Evolutionary conservation across 2,888 invertebrate species (phyloP).

Genomic region (Macrophya annulata): DNA sequence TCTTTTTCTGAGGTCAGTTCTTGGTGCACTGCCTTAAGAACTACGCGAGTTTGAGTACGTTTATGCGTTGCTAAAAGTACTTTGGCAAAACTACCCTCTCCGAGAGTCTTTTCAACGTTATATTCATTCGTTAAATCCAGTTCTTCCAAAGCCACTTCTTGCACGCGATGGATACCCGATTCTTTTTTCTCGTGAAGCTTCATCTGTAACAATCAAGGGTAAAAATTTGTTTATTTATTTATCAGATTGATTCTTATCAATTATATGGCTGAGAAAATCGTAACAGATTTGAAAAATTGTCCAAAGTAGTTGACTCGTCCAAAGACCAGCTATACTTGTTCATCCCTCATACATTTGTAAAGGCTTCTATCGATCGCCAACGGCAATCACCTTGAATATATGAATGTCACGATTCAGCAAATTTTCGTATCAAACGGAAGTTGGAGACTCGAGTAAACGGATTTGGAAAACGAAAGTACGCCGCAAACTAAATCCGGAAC

Average conservation of each 20-base stretch:
- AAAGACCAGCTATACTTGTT: not conserved
- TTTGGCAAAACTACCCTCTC: slow-evolving; percentile 87
- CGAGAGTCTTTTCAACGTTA: slow-evolving; percentile 84
- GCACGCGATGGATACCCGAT: slow-evolving; percentile 81
- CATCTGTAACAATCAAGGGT: slow-evolving; percentile 69
- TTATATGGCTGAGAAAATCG: not conserved
- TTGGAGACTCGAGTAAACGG: not conserved
- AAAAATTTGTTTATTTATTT: not conserved
- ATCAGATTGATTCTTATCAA: not conserved
- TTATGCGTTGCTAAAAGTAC: slow-evolving; percentile 84
- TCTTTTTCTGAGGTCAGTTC: slow-evolving; percentile 83
- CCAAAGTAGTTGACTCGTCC: not conserved
- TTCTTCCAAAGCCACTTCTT: slow-evolving; percentile 81
- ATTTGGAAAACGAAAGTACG: not conserved
- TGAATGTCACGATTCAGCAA: not conserved
- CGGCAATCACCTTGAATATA: slow-evolving; percentile 19
- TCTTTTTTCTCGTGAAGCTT: slow-evolving; percentile 78
- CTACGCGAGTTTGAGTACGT: slow-evolving; percentile 84
- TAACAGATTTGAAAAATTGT: not conserved
- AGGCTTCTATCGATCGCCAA: not conserved
- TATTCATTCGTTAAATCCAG: slow-evolving; percentile 83
- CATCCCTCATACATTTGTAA: not conserved
- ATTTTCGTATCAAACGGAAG: not conserved
- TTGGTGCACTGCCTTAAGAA: slow-evolving; percentile 86
- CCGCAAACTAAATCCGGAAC: not conserved